A percentile compares a stretch with the other conserved stretches of the same genome.
phyloP scores from a whole-genome alignment of 2,888 invertebrate genomes.

The Prenolepis imparis region DNA sequence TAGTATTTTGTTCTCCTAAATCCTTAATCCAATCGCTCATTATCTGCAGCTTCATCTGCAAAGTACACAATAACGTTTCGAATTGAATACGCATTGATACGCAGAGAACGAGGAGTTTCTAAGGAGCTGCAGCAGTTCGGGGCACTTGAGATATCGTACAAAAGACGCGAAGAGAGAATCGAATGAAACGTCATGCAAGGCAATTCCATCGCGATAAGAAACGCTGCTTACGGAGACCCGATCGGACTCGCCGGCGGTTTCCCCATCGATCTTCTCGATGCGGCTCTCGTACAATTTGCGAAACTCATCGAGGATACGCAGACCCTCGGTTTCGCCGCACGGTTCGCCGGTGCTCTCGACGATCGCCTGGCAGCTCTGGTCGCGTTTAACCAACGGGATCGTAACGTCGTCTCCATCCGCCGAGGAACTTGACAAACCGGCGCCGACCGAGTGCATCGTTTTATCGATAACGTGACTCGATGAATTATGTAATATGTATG shows the following conservation, averaged over 20 bases:
- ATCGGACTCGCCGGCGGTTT: slow-evolving; percentile 71
- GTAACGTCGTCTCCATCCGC: slow-evolving; percentile 39
- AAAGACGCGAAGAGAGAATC: background rate
- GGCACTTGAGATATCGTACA: background rate
- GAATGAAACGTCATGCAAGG: background rate
- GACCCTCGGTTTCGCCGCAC: slow-evolving; percentile 78
- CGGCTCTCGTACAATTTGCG: slow-evolving; percentile 89
- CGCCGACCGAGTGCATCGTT: slow-evolving; percentile 68
- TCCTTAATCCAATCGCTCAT: slow-evolving; percentile 90
- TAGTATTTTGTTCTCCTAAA: slow-evolving; percentile 90
- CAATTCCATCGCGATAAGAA: background rate
- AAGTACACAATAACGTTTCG: slow-evolving; percentile 48
- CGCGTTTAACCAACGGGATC: slow-evolving; percentile 36
- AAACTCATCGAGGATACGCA: slow-evolving; percentile 88
- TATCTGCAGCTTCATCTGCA: slow-evolving; percentile 89
- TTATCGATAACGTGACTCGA: background rate
- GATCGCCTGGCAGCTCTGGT: slow-evolving; percentile 66
- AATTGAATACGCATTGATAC: background rate
- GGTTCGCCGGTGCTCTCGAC: slow-evolving; percentile 71
- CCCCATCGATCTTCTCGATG: slow-evolving; percentile 88
- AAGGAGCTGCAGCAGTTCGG: background rate
- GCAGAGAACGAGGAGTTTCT: background rate
- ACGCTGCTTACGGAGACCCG: slow-evolving; percentile 73
- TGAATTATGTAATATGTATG: slow-evolving; percentile 16
- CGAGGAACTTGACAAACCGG: slow-evolving; percentile 31